phyloP scores from a whole-genome alignment of 2,797 vertebrate species.

The Tenualosa ilisha region DNA sequence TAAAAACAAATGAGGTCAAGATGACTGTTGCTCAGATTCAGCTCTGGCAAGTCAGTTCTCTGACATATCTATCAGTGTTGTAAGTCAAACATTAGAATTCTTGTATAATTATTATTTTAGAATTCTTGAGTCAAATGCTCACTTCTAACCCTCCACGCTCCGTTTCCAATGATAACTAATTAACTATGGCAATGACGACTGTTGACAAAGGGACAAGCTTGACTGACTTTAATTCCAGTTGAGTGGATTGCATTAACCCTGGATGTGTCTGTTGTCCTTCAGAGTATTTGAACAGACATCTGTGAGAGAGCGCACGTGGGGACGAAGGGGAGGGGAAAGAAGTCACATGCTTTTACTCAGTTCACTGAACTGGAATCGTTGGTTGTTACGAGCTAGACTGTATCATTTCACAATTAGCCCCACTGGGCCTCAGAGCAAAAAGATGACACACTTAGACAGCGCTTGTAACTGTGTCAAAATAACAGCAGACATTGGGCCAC shows the following conservation, averaged over 20 bases:
- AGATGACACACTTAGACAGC: neutral
- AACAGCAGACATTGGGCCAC: neutral
- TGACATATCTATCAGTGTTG: neutral
- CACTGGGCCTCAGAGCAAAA: constrained; percentile 13
- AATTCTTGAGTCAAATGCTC: neutral
- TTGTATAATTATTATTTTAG: neutral
- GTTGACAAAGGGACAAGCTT: constrained; percentile 17
- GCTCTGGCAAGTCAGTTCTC: neutral
- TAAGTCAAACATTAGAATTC: neutral
- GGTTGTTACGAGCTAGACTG: constrained; percentile 22
- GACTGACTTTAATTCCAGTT: constrained; percentile 17
- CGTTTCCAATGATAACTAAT: neutral
- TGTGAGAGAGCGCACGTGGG: neutral
- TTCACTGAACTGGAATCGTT: constrained; percentile 25
- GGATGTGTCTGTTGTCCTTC: constrained; percentile 23
- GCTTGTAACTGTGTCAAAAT: neutral
- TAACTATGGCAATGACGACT: neutral
- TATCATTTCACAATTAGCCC: constrained; percentile 38
- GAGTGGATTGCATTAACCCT: constrained; percentile 23
- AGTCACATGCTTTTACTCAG: constrained; percentile 31
- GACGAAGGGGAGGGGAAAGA: neutral
- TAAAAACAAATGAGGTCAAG: neutral
- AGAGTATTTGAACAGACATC: neutral
- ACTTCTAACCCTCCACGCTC: neutral
- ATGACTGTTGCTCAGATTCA: constrained; percentile 32